Base-by-base conservation (phyloP, 2,888 invertebrate genomes). In the Parnassius smintheus region DNA sequence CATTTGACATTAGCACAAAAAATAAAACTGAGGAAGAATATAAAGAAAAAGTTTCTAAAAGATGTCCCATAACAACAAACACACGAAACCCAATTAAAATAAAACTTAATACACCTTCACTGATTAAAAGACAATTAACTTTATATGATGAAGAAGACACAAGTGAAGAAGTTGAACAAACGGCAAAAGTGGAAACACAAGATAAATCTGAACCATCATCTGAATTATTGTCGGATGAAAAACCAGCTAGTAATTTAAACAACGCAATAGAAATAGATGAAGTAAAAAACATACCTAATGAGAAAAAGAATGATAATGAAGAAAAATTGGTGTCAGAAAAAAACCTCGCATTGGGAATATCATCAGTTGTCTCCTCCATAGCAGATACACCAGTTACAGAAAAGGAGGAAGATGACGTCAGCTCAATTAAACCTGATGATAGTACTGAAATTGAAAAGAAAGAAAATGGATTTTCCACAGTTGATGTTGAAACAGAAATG, bases 61-160 rank as follows among this genome's bases (percentile, higher is more conserved):
- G 86, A 49, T 86, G 86, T 67, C 88, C 87, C 12, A 87, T 86
- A 61, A 86, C 84, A 2, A 81, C 85, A 1, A 84, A 82, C 65
- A 81, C 87, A 1, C 79, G 89, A 10, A 83, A 86, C 56, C 91
- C 89, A 7, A 91, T 90, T 53, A 90, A 88, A 71, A 91, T 90
- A 42, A 88, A 85, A 70, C 75, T 91, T 41, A 79, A 86, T 70
- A 80, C 85, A 64, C 91, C 92, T 59, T 90, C 93, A 8, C 82
- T 92, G 71, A 91, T 92, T 72, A 92, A 88, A 75, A 86, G 92
- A 72, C 88, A 85, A 73, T 85, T 92, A 74, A 83, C 84, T 70
- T 82, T 92, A 70, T 93, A 93, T 68, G 94, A 93, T 71, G 94
- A 93, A 67, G 92, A 92, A 71, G 91, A 92, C 45, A 62, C 66